Percentiles rank a stretch among this genome's conserved stretches.
Conservation (phyloP, 1,140 invertebrate species). For the Lepidurus arcticus region DNA sequence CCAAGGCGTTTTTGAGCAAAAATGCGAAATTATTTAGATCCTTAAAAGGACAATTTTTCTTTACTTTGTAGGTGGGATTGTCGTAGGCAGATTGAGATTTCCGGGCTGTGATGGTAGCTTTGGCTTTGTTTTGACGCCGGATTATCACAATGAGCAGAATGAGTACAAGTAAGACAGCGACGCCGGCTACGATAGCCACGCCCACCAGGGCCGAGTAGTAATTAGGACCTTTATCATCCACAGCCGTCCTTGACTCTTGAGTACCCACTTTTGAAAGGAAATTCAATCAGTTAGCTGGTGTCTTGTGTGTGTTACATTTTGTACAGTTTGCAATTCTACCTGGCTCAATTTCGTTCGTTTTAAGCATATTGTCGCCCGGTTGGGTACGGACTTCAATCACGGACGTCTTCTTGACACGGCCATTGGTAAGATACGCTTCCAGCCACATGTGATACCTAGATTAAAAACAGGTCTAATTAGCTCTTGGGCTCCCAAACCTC, state of each 20-base stretch:
- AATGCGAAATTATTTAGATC: not conserved
- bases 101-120: constrained; percentile 53
- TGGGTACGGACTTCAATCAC: constrained; percentile 81
- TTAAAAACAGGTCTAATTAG: constrained; percentile 34
- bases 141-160: constrained; percentile 71
- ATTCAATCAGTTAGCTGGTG: not conserved
- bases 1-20: not conserved
- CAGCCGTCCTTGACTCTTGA: constrained; percentile 22
- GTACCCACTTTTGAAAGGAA: not conserved
- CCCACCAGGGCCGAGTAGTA: constrained; percentile 81
- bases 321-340: constrained; percentile 1
- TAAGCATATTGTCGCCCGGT: constrained; percentile 53
- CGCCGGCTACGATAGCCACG: constrained; percentile 75
- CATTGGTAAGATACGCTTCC: constrained; percentile 80
- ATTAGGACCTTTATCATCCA: constrained; percentile 51
- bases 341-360: constrained; percentile 19
- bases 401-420: constrained; percentile 68
- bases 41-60: constrained; percentile 47
- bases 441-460: constrained; percentile 73
- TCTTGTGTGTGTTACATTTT: not conserved
- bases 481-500: not conserved
- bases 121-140: constrained; percentile 58
- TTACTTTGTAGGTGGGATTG: constrained; percentile 87
- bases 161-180: constrained; percentile 71
- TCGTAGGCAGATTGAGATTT: constrained; percentile 69